Base-by-base conservation (phyloP, 1,140 invertebrate genomes). In the Magallana angulata region DNA sequence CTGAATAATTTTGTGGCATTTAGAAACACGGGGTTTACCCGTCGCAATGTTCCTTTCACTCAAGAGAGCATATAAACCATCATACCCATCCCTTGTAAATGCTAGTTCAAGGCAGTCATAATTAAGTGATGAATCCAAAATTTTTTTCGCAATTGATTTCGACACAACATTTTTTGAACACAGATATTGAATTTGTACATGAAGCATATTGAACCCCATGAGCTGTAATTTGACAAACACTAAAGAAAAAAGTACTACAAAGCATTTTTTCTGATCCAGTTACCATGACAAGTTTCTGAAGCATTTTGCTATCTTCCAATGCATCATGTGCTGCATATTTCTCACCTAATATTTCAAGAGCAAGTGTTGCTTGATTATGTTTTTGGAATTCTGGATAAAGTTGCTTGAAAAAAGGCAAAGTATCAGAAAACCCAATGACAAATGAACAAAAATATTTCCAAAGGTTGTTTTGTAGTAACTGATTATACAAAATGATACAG, bases 371-470 rank as follows among this genome's bases (percentile, higher is more conserved):
- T 84, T 84, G 82, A n/a, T 84, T 84, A 58, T 84, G 57, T 60
- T 84, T 84, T 84, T 84, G 57, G 62, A 84, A 84, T 30, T 62
- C 36, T 60, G 82, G 82, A 84, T 84, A 84, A 30, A 84, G 48
- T 36, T 58, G 59, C 62, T 16, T 58, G 36, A 84, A 62, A 16
- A 84, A 84, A 30, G 82, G 82, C 62, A 84, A 84, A 84, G 82
- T 84, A 84, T 84, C 58, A 84, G 2, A 84, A 57, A 84, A 84
- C 30, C 82, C 57, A 62, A 84, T 48, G 48, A 84, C 18, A 84
- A 30, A 84, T 62, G n/a, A n/a, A 62, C 9, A 84, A 84, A 84
- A 84, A 36, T 84, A 57, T 60, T 60, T 84, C 82, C 82, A 84
- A 18, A 84, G 16, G 18, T 84, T 59, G 62, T 84, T 60, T 30